Percentiles rank a stretch among this genome's conserved stretches.
Conservation (phyloP, 2,888 invertebrate genomes). For the Athripsodes cinereus region DNA sequence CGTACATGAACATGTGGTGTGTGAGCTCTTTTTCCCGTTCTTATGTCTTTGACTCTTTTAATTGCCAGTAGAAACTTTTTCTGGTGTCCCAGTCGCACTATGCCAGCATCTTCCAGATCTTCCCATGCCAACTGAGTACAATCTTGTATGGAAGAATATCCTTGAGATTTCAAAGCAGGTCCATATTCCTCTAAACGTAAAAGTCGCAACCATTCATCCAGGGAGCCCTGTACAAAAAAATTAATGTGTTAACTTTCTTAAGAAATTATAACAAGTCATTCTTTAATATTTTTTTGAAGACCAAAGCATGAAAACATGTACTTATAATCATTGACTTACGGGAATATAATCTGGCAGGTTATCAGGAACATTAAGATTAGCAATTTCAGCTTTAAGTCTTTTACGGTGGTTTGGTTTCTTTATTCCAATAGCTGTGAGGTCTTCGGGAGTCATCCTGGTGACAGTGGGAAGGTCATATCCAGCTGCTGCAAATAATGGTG, state of each 20-base stretch:
- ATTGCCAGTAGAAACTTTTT: constrained; percentile 97
- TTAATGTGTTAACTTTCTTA: no score
- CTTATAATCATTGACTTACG: constrained; percentile 45
- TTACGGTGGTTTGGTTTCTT: constrained; percentile 97
- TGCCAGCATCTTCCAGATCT: constrained; percentile 96
- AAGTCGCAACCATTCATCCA: constrained; percentile 92
- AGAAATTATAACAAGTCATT: no score
- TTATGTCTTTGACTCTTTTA: constrained; percentile 90
- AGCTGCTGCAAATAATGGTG: constrained; percentile 84
- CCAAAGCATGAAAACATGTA: no score
- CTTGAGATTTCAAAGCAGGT: constrained; percentile 83
- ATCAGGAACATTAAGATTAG: constrained; percentile 87
- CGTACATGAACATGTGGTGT: constrained; percentile 31
- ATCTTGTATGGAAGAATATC: constrained; percentile 89
- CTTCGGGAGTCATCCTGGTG: constrained; percentile 98
- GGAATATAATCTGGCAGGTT: constrained; percentile 93
- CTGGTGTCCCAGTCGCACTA: constrained; percentile 92
- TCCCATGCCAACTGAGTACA: constrained; percentile 97
- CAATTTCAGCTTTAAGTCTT: constrained; percentile 92
- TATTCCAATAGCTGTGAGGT: constrained; percentile 81
- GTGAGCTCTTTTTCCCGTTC: constrained; percentile 66
- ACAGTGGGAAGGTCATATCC: constrained; percentile 98
- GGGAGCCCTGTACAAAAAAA: constrained; percentile 62
- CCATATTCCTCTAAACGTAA: constrained; percentile 90
- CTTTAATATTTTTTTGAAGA: no score